These are phyloP conservation scores for Schizopygopsis malacanthus DNA, from an alignment of 2,797 vertebrate genomes.

Conservation along the genomic window DNA sequence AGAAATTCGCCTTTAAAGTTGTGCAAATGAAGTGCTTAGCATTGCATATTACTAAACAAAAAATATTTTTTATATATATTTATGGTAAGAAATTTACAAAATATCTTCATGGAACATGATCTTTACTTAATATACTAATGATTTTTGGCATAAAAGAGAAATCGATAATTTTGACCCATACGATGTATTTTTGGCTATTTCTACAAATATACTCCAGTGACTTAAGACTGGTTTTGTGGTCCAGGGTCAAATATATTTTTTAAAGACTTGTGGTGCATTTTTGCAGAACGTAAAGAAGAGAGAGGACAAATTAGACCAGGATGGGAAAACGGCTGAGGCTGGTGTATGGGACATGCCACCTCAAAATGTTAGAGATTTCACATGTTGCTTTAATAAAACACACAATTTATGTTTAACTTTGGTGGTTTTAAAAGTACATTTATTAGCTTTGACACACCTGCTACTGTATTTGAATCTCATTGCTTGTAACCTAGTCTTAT, in stretches of 20 bases:
- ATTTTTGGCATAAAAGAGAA: too few species aligned
- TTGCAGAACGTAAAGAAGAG: not conserved
- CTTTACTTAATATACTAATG: too few species aligned
- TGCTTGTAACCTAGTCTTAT: not conserved
- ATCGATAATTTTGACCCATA: too few species aligned
- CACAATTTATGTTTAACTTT: not conserved
- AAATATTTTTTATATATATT: too few species aligned
- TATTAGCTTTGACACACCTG: not conserved
- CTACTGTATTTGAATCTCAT: not conserved
- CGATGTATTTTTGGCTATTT: too few species aligned
- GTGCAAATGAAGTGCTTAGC: too few species aligned
- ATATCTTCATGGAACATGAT: too few species aligned
- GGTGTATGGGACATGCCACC: not conserved
- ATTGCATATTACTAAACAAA: too few species aligned
- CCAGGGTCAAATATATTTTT: not conserved
- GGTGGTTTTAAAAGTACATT: not conserved
- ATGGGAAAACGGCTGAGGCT: not conserved
- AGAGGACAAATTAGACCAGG: not conserved
- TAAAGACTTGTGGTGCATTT: not conserved
- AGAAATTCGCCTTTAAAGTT: too few species aligned
- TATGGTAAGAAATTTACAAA: too few species aligned
- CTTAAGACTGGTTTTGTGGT: too few species aligned
- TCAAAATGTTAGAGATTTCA: not conserved
- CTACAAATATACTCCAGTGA: too few species aligned
- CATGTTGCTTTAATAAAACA: not conserved